Evolutionary conservation across 2,113 vertebrate genomes (phyloP).

Genomic region (Pachycephala philippinensis): DNA sequence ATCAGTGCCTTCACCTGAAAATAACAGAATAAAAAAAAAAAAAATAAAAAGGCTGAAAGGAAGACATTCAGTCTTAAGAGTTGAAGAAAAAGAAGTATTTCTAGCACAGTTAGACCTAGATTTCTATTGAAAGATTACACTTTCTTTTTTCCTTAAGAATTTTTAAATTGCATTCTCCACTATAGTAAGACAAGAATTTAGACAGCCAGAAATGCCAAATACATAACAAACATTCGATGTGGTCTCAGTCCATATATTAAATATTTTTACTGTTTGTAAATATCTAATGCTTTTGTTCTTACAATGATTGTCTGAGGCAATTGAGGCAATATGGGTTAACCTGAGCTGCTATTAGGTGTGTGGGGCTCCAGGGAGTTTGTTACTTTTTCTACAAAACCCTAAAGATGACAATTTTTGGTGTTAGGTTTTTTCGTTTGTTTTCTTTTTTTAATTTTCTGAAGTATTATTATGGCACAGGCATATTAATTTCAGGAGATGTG

Average conservation of each 20-base stretch:
- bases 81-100: background rate
- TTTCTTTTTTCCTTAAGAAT: background rate
- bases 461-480: background rate
- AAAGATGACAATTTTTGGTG: background rate
- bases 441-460: background rate
- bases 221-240: background rate
- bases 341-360: background rate
- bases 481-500: background rate
- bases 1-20: background rate
- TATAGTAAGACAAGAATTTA: background rate
- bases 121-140: background rate
- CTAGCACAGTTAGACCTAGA: background rate
- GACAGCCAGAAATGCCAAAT: background rate
- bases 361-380: background rate
- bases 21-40: background rate
- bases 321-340: background rate
- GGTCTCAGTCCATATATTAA: background rate
- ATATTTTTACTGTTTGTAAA: background rate
- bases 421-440: too few species aligned
- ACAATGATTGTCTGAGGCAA: background rate
- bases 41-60: background rate
- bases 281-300: background rate
- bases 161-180: background rate
- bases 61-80: background rate
- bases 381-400: background rate